Conservation (phyloP, 2,888 invertebrate species). For the Palloptera scutellata region DNA sequence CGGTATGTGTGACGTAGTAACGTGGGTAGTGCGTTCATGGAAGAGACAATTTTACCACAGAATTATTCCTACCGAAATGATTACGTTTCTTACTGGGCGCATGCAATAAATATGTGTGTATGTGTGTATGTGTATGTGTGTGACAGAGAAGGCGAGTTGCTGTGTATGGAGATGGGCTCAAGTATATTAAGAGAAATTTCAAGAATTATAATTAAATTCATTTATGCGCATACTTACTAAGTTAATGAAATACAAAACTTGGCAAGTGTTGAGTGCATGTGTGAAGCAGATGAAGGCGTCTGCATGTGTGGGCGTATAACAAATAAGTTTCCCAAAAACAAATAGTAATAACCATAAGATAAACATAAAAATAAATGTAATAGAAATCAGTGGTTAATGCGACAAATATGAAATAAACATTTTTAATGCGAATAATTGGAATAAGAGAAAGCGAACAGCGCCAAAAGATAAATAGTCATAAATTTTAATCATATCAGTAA, state of each 20-base stretch:
- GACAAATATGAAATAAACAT: background rate
- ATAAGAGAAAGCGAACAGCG: too few relatives aligned
- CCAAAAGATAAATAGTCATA: too few relatives aligned
- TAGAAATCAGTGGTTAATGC: background rate
- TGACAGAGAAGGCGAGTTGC: background rate
- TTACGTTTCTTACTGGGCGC: too few relatives aligned
- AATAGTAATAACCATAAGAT: background rate
- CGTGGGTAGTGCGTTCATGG: too few relatives aligned
- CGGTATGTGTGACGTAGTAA: too few relatives aligned
- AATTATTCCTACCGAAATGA: too few relatives aligned
- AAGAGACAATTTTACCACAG: too few relatives aligned
- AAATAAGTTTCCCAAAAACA: background rate
- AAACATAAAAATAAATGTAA: background rate
- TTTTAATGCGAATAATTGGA: background rate
- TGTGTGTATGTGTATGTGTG: background rate
- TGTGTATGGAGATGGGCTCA: too few relatives aligned
- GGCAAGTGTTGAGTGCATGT: constrained; percentile 1
- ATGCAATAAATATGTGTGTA: background rate
- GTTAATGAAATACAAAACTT: constrained; percentile 14
- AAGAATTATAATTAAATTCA: constrained; percentile 35
- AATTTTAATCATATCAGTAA: too few relatives aligned
- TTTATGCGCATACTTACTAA: constrained; percentile 36
- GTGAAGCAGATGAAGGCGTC: background rate
- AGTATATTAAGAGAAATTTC: constrained; percentile 21
- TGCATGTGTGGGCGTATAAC: background rate